phyloP scores from a whole-genome alignment of 2,888 invertebrate species.

The Polydrusus cervinus region DNA sequence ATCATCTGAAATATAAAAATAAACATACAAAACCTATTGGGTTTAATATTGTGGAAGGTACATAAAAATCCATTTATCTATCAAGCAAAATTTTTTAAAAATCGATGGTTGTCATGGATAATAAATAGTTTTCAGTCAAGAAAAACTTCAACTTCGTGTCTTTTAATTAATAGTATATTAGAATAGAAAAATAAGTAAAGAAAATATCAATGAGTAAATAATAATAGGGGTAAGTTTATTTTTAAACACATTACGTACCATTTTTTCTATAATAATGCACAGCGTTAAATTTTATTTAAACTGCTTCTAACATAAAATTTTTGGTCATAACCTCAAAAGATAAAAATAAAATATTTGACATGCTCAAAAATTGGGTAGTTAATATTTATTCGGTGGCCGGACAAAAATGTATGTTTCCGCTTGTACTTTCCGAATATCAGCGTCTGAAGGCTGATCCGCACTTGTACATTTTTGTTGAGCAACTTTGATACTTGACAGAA shows the following conservation, averaged over 20 bases:
- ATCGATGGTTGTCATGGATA: slow-evolving; percentile 63
- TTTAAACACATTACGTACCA: slow-evolving; percentile 31
- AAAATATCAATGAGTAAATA: slow-evolving; percentile 5
- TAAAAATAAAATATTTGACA: too few relatives aligned
- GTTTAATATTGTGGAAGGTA: too few relatives aligned
- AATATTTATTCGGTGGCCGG: neutral
- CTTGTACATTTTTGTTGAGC: too few relatives aligned
- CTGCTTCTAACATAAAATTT: neutral
- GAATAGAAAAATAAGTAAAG: slow-evolving; percentile 6
- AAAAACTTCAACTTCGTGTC: slow-evolving; percentile 13
- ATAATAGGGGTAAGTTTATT: slow-evolving; percentile 26
- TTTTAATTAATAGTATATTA: slow-evolving; percentile 17
- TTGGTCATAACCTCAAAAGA: slow-evolving; percentile 4
- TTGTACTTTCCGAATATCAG: too few relatives aligned
- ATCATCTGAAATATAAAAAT: slow-evolving; percentile 72
- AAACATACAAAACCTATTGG: too few relatives aligned
- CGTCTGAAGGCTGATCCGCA: too few relatives aligned
- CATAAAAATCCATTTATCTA: neutral
- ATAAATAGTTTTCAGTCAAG: slow-evolving; percentile 34
- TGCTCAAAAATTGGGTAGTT: neutral
- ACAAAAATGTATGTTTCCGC: too few relatives aligned
- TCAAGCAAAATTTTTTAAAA: neutral
- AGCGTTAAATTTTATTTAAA: neutral
- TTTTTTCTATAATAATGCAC: slow-evolving; percentile 16
- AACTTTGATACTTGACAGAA: too few relatives aligned